Conservation (phyloP, 2,797 vertebrate species). For the Spinus olivaceus region DNA sequence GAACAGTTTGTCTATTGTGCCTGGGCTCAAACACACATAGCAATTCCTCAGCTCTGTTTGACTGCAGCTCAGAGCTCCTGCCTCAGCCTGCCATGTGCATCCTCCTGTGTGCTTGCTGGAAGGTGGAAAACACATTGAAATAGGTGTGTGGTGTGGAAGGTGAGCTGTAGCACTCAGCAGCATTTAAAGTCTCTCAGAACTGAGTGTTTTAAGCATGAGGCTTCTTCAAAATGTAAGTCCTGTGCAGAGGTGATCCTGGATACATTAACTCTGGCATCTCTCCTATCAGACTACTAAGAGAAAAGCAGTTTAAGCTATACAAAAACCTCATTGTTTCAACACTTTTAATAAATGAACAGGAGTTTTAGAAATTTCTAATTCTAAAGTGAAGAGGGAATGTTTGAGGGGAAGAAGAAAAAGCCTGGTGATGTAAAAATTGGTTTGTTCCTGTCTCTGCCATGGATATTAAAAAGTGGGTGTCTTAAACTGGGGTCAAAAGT, state of each 20-base stretch:
- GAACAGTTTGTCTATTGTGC: background rate
- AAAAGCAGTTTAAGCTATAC: background rate
- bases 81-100: background rate
- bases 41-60: background rate
- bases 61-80: background rate
- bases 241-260: background rate
- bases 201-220: background rate
- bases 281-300: background rate
- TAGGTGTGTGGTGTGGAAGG: background rate
- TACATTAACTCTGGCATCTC: background rate
- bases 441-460: background rate
- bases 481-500: background rate
- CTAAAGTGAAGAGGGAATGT: background rate
- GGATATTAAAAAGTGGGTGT: background rate
- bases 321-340: background rate
- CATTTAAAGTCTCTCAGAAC: background rate
- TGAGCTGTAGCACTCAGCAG: background rate
- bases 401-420: background rate
- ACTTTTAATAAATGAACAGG: background rate
- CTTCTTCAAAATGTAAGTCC: background rate
- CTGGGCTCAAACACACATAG: fast-evolving
- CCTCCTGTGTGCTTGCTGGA: background rate
- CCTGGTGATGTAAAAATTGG: background rate
- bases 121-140: background rate
- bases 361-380: background rate